Percentiles rank a stretch among this genome's conserved stretches.
phyloP scores from a whole-genome alignment of 2,888 invertebrate genomes.

The Morinoia aosen region DNA sequence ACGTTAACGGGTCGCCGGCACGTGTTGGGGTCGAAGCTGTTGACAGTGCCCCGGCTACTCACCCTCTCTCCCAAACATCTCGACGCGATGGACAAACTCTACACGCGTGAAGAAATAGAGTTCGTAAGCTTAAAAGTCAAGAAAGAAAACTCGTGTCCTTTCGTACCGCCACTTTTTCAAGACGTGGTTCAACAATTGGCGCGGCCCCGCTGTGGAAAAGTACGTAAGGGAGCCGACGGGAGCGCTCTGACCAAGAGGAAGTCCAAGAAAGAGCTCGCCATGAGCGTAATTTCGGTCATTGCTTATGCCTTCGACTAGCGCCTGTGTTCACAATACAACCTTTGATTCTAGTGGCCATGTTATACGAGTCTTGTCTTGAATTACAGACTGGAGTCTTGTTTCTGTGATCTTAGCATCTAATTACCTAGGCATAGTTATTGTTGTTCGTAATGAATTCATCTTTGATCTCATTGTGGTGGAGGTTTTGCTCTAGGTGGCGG shows the following conservation, averaged over 20 bases:
- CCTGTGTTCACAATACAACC: background rate
- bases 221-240: background rate
- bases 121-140: conserved; percentile 9
- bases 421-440: background rate
- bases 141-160: background rate
- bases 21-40: conserved; percentile 74
- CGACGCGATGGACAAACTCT: conserved; percentile 53
- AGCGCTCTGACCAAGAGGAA: background rate
- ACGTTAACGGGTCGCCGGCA: conserved; percentile 74
- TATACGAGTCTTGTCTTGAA: conserved; percentile 18
- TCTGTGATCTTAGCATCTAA: conserved; percentile 37
- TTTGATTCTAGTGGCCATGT: conserved; percentile 12
- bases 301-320: conserved; percentile 52
- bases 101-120: conserved; percentile 24
- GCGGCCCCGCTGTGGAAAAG: background rate
- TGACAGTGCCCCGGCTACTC: conserved; percentile 79
- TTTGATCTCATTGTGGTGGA: conserved; percentile 35
- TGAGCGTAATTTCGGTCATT: conserved; percentile 60
- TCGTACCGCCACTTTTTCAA: background rate
- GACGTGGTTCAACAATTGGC: background rate
- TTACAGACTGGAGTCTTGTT: conserved; percentile 25
- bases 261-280: conserved; percentile 61
- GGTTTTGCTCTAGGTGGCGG: background rate
- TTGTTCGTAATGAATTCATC: background rate
- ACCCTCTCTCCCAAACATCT: conserved; percentile 75